Conservation (phyloP, 1,140 invertebrate genomes). For the Tetragnatha versicolor region DNA sequence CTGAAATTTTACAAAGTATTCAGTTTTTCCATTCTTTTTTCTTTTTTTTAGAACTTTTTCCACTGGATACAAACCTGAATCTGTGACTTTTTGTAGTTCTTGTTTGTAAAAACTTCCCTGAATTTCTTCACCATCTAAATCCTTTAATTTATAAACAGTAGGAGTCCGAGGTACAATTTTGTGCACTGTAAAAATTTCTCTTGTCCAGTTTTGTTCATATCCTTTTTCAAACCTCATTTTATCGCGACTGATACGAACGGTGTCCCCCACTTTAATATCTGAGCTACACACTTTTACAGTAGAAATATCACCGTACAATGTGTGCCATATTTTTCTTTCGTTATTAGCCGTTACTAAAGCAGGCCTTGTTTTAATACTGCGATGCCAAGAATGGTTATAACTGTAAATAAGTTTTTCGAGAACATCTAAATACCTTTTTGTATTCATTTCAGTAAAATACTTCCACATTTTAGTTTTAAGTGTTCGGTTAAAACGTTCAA, state of each 20-base stretch:
- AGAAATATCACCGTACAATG: constrained; percentile 57
- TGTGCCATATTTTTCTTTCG: constrained; percentile 46
- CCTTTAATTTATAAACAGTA: neutral
- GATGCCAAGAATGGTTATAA: constrained; percentile 65
- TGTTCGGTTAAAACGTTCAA: constrained; percentile 66
- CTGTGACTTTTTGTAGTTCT: neutral
- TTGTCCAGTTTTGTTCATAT: neutral
- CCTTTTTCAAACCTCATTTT: neutral
- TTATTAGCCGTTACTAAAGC: constrained; percentile 62
- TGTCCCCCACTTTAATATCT: neutral
- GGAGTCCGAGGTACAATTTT: neutral
- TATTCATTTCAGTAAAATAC: constrained; percentile 64
- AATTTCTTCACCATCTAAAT: neutral
- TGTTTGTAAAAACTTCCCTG: neutral
- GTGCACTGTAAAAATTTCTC: neutral
- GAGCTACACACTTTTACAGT: too few relatives aligned
- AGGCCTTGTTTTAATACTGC: constrained; percentile 64
- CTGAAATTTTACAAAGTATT: constrained; percentile 6
- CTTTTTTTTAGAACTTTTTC: neutral
- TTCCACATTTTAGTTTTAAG: constrained; percentile 65
- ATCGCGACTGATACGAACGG: neutral
- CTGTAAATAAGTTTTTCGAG: constrained; percentile 61
- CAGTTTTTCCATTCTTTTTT: neutral
- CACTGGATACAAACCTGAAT: neutral
- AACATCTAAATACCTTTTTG: constrained; percentile 63